Percentiles rank a stretch among this genome's conserved stretches.
phyloP scores from a whole-genome alignment of 2,797 vertebrate species.

The Acipenser ruthenus region DNA sequence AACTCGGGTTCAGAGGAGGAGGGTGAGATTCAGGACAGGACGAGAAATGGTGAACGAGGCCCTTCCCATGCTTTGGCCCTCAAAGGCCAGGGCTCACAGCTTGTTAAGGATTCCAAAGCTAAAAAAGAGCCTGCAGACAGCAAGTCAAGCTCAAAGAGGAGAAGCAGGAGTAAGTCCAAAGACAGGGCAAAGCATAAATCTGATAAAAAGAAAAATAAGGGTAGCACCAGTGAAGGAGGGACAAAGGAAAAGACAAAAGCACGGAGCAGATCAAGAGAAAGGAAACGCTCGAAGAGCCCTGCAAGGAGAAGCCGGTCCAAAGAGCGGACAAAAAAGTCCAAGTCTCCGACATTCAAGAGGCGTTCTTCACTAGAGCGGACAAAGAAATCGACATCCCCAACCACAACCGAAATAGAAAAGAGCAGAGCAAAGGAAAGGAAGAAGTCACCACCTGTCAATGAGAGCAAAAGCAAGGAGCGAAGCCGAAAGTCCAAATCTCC shows the following conservation, averaged over 20 bases:
- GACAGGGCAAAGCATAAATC: constrained; percentile 74
- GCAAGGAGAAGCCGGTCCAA: constrained; percentile 68
- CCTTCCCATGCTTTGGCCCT: constrained; percentile 47
- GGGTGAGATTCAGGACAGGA: constrained; percentile 75
- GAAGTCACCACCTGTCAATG: constrained; percentile 62
- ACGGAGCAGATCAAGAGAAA: constrained; percentile 83
- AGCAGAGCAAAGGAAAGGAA: constrained; percentile 63
- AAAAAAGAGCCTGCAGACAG: constrained; percentile 57
- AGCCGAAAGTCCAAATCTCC: constrained; percentile 71
- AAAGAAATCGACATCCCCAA: constrained; percentile 55
- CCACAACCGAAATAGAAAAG: constrained; percentile 53
- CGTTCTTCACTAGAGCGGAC: constrained; percentile 62
- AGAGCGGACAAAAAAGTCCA: constrained; percentile 75
- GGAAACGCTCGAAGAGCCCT: constrained; percentile 72
- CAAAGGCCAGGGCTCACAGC: constrained; percentile 22
- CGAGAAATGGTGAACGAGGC: constrained; percentile 78
- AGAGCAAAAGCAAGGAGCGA: constrained; percentile 72
- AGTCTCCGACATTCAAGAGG: constrained; percentile 68
- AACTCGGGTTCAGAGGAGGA: constrained; percentile 96
- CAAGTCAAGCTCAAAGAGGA: constrained; percentile 60
- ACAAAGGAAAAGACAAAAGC: constrained; percentile 56
- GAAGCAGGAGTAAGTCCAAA: constrained; percentile 70
- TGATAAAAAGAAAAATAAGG: constrained; percentile 78
- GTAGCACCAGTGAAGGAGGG: constrained; percentile 45
- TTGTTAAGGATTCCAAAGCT: constrained; percentile 41